Conservation (phyloP, 1,140 invertebrate species). For the Orius insidiosus region DNA sequence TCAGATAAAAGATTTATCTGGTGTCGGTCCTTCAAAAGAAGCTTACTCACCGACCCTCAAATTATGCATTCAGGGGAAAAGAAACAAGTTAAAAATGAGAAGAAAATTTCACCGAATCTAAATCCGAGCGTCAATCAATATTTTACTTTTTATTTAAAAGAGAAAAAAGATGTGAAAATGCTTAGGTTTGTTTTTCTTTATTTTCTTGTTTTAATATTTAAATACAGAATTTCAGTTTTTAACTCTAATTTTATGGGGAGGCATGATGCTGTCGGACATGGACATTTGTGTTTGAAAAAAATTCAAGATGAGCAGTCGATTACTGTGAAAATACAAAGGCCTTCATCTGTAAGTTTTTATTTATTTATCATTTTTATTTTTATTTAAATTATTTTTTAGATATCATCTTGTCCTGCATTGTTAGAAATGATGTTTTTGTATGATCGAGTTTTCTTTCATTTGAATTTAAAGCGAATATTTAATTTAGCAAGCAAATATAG, state of each 20-base stretch:
- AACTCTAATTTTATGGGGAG: slow-evolving; percentile 12
- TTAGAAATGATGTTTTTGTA: slow-evolving; percentile 1
- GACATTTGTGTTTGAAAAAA: background rate
- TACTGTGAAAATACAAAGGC: background rate
- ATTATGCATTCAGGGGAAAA: slow-evolving; percentile 5
- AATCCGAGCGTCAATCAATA: slow-evolving; percentile 7
- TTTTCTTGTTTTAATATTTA: background rate
- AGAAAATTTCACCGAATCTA: background rate
- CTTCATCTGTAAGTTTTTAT: background rate
- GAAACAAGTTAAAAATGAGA: slow-evolving; percentile 5
- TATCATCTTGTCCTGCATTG: background rate
- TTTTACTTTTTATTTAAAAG: slow-evolving; percentile 9
- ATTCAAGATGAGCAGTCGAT: background rate
- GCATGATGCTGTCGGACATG: slow-evolving; percentile 12
- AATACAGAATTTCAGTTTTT: slow-evolving; percentile 11
- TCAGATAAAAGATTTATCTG: slow-evolving; percentile 1
- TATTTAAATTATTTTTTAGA: background rate
- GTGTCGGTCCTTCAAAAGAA: slow-evolving; percentile 4
- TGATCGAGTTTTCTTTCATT: slow-evolving; percentile 4
- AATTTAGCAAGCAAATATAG: background rate
- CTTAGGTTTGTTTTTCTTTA: slow-evolving; percentile 1
- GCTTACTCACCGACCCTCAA: slow-evolving; percentile 3
- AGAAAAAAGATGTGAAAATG: slow-evolving; percentile 2
- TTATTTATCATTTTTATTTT: background rate
- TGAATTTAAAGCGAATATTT: background rate